Evolutionary conservation across 2,113 vertebrate species (phyloP).

Genomic region (Ifrita kowaldi): DNA sequence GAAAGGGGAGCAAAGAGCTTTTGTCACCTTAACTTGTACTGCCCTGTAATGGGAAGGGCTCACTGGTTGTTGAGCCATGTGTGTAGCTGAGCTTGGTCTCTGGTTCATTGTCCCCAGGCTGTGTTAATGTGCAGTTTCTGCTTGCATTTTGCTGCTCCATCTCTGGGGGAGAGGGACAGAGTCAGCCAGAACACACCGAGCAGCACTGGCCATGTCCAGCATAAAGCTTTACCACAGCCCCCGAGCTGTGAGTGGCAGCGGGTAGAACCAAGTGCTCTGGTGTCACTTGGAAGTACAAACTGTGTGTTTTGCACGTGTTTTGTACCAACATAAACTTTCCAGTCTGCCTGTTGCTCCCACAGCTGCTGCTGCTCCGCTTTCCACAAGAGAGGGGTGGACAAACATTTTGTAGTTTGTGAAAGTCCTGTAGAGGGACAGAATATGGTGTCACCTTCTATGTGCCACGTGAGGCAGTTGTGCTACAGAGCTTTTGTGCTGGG

Average conservation of each 20-base stretch:
- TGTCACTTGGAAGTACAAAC: background rate
- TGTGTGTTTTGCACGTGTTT: background rate
- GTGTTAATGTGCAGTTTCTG: background rate
- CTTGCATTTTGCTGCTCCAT: background rate
- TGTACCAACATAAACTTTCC: background rate
- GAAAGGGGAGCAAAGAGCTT: background rate
- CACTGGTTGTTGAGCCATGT: background rate
- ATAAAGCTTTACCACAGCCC: background rate
- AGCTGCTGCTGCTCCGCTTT: background rate
- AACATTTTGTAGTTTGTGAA: background rate
- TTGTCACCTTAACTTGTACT: background rate
- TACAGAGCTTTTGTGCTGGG: background rate
- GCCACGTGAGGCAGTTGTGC: background rate
- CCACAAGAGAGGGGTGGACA: background rate
- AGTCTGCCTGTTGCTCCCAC: background rate
- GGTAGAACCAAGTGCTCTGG: background rate
- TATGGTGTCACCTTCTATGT: background rate
- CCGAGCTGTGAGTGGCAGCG: background rate
- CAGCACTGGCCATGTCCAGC: background rate
- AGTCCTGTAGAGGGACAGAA: background rate
- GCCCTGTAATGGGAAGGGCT: background rate
- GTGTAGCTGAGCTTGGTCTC: background rate
- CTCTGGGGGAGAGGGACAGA: background rate
- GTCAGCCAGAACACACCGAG: background rate
- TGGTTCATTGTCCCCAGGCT: background rate